A percentile compares a stretch with the other conserved stretches of the same genome.
These are phyloP conservation scores for Notiomystis cincta DNA, from an alignment of 2,113 vertebrate species.

Conservation along the genomic window DNA sequence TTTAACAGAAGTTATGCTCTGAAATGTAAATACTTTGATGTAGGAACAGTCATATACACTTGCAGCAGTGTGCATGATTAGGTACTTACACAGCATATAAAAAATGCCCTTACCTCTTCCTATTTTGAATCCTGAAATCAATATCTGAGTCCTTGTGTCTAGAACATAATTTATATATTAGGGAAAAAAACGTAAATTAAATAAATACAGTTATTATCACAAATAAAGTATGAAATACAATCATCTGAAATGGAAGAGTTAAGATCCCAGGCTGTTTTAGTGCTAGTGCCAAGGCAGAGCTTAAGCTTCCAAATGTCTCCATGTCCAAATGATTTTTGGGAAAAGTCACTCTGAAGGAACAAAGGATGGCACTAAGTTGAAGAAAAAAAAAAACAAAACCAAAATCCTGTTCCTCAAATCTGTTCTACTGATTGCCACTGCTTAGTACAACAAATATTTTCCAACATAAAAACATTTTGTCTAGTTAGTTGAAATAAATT, in stretches of 20 bases:
- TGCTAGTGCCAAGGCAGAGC: neutral
- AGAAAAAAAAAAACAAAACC: neutral
- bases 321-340: neutral
- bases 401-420: neutral
- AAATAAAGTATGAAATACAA: neutral
- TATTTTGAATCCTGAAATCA: neutral
- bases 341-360: neutral
- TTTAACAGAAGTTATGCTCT: neutral
- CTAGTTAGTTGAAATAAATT: neutral
- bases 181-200: neutral
- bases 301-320: neutral
- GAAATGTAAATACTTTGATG: neutral
- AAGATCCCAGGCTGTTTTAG: neutral
- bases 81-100: neutral
- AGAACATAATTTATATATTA: neutral
- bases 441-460: neutral
- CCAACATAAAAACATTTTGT: neutral
- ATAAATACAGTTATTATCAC: neutral
- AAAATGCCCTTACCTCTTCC: neutral
- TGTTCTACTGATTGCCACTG: neutral
- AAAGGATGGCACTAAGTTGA: neutral
- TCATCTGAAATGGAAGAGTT: neutral
- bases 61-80: neutral
- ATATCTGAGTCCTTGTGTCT: neutral
- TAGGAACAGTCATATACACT: neutral